Percentiles rank a stretch among this genome's conserved stretches.
phyloP scores from a whole-genome alignment of 1,140 invertebrate species.

The Mesaphorura yosii region DNA sequence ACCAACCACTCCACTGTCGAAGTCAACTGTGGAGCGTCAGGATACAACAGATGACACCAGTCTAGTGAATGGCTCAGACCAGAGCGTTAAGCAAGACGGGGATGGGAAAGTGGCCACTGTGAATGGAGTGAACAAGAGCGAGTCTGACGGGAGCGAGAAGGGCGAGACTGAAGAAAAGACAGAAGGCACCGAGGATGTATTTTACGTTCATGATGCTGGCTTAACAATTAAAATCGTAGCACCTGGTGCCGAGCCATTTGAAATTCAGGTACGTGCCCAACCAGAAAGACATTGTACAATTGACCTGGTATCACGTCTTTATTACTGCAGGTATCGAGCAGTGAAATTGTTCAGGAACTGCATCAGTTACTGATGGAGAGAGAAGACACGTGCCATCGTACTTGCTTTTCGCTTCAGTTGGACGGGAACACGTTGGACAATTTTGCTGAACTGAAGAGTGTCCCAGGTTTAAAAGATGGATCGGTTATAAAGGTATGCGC shows the following conservation, averaged over 20 bases:
- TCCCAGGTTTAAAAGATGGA: constrained; percentile 88
- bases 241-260: constrained; percentile 76
- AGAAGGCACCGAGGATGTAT: constrained; percentile 56
- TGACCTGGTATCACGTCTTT: neutral
- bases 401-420: constrained; percentile 92
- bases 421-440: constrained; percentile 90
- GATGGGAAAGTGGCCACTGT: constrained; percentile 11
- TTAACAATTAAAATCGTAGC: constrained; percentile 85
- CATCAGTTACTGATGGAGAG: constrained; percentile 95
- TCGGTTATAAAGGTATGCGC: constrained; percentile 70
- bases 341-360: constrained; percentile 97
- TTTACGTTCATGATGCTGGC: constrained; percentile 77
- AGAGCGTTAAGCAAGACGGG: constrained; percentile 7
- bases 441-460: constrained; percentile 93
- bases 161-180: constrained; percentile 33
- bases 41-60: no score
- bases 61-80: neutral
- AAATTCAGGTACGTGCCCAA: constrained; percentile 61
- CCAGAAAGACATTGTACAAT: neutral
- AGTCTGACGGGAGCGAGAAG: constrained; percentile 40
- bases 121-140: constrained; percentile 14
- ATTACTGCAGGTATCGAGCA: constrained; percentile 68
- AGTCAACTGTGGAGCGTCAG: no score
- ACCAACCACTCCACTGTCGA: no score
- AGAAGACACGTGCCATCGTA: constrained; percentile 94